These are phyloP conservation scores for Okamejei kenojei DNA, from an alignment of 2,797 vertebrate species.

Conservation along the genomic window DNA sequence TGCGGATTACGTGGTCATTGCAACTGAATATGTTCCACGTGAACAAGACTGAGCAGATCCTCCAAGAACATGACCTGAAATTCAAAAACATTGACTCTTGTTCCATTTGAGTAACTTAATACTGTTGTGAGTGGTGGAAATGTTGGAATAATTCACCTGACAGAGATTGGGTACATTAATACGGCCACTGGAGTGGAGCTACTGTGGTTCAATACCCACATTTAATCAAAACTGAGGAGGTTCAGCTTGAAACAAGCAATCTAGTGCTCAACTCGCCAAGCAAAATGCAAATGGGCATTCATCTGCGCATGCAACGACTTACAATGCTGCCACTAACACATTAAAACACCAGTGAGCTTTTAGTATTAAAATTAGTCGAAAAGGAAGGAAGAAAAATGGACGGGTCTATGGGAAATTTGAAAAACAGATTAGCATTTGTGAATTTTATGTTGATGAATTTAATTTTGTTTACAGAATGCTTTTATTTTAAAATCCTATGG, in stretches of 20 bases:
- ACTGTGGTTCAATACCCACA: neutral
- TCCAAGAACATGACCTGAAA: neutral
- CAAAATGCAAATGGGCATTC: neutral
- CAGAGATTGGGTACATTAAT: neutral
- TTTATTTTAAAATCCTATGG: neutral
- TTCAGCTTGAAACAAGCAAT: neutral
- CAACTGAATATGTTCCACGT: neutral
- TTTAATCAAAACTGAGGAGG: neutral
- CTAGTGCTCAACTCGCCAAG: neutral
- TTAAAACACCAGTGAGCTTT: neutral
- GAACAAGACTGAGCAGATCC: neutral
- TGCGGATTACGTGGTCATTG: neutral
- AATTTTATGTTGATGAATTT: neutral
- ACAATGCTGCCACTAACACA: neutral
- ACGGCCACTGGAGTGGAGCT: neutral
- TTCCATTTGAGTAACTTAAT: slow-evolving; percentile 11
- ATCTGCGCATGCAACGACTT: neutral
- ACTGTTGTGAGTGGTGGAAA: slow-evolving; percentile 15
- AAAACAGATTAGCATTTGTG: neutral
- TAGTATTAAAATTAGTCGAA: neutral
- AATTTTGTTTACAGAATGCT: neutral
- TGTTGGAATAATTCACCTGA: neutral
- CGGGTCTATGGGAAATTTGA: neutral
- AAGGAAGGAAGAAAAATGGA: neutral
- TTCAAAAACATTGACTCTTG: neutral